Base-by-base conservation (phyloP, 2,113 vertebrate genomes). In the Girardinichthys multiradiatus region DNA sequence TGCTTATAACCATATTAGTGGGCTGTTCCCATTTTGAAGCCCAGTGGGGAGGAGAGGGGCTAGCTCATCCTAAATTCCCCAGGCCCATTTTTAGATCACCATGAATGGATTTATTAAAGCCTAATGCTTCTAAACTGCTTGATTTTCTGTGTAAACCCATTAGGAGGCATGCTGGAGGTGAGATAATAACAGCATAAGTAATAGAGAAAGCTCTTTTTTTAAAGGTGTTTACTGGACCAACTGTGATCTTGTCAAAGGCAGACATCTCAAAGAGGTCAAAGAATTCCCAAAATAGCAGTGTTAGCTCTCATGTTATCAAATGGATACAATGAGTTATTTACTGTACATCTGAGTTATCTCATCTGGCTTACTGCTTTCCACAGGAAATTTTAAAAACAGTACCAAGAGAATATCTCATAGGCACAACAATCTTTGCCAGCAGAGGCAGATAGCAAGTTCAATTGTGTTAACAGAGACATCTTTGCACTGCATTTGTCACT, bases 61-160 rank as follows among this genome's bases (percentile, higher is more conserved):
- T 69, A 5, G 42, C 42, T 45, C 83, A 79, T 70, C 72, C 87
- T 80, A 82, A 70, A 68, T 64, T 77, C 77, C 67, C 64, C 72
- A 64, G 78, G 74, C 57, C 64, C 35, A 8, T 88, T 74, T 85
- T 76, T 86, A 77, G 82, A 85, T 70, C 51, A 17, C 61, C 73
- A 64, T 83, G 86, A 87, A 78, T 81, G 90, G 89, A 92, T 91
- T 86, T 85, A 90, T 89, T 78, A 81, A 83, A 58, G 61, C 30
- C 71, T 87, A 83, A 90, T 88, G 78, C 84, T 70, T 58, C 86
- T 91, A 90, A 93, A 90, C 91, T 89, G 74, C 74, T 67, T 73
- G 73, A 83, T 91, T 89, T 80, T 62, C 76, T 80, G 70, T 82
- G 84, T 90, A 93, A 90, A 86, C 77, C 87, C 86, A 90, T 93